Conservation (phyloP, 35 echinoderm and acorn worm species). For the Heliocidaris erythrogramma region DNA sequence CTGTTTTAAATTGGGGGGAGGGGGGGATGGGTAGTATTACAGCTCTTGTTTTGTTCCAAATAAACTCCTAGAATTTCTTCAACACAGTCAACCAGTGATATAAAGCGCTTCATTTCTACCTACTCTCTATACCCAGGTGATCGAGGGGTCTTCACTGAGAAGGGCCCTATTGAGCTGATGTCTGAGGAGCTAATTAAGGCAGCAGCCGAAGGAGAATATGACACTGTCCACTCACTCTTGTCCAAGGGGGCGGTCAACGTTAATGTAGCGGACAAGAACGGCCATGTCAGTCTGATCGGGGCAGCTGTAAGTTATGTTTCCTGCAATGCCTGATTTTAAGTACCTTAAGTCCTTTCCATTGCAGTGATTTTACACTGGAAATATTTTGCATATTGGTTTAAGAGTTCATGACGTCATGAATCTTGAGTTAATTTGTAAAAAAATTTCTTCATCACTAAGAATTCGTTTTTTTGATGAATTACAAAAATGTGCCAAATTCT, state of each 20-base stretch:
- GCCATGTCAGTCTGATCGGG: slow-evolving; percentile 70
- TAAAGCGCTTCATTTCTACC: neutral
- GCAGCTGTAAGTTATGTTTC: slow-evolving; percentile 73
- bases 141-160: slow-evolving; percentile 65
- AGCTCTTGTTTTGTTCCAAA: too few relatives aligned
- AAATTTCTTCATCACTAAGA: neutral
- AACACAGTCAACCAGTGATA: neutral
- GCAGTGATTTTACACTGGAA: neutral
- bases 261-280: slow-evolving; percentile 88
- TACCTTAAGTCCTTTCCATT: neutral
- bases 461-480: neutral
- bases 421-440: neutral
- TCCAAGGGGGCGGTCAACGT: slow-evolving; percentile 69
- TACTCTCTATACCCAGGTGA: slow-evolving; percentile 48
- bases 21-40: too few relatives aligned
- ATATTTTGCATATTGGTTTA: too few relatives aligned
- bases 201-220: slow-evolving; percentile 67
- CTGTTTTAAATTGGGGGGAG: too few relatives aligned
- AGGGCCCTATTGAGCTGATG: slow-evolving; percentile 82
- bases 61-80: too few relatives aligned
- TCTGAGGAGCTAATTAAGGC: slow-evolving; percentile 74
- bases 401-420: too few relatives aligned
- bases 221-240: slow-evolving; percentile 52
- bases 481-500: too few relatives aligned
- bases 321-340: too few relatives aligned